Percentiles rank a stretch among this genome's conserved stretches.
Conservation (phyloP, 2,797 vertebrate species). For the Botia kubotai region DNA sequence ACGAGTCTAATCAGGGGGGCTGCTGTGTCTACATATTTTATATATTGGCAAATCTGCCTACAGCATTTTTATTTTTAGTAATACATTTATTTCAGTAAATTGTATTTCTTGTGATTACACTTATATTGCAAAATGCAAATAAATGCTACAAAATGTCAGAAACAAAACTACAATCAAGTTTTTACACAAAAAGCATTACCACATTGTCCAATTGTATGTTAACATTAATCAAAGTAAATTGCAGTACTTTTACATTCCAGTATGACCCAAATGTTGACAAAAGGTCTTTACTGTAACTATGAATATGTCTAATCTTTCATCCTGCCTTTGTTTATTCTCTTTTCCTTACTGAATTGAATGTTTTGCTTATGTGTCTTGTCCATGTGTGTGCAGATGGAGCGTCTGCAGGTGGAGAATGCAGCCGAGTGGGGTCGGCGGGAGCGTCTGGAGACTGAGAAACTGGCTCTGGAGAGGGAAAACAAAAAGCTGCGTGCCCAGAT, state of each 20-base stretch:
- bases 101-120: not conserved
- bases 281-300: not conserved
- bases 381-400: constrained; percentile 85
- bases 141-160: no score
- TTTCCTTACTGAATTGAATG: not conserved
- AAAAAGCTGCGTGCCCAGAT: constrained; percentile 91
- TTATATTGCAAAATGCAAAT: no score
- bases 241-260: no score
- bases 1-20: not conserved
- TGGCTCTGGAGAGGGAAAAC: constrained; percentile 93
- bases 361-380: not conserved
- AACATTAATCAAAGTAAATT: no score
- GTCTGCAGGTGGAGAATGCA: constrained; percentile 93
- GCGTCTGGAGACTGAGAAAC: constrained; percentile 93
- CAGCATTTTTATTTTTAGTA: not conserved
- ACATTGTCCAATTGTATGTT: no score
- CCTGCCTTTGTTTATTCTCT: not conserved
- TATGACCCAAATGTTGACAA: not conserved
- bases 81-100: not conserved
- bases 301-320: not conserved
- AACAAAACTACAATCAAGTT: no score
- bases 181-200: no score
- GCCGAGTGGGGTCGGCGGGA: constrained; percentile 95
- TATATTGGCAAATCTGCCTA: not conserved
- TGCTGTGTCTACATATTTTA: constrained; percentile 11